Evolutionary conservation across 2,113 vertebrate genomes (phyloP).

Genomic region (Naja naja): DNA sequence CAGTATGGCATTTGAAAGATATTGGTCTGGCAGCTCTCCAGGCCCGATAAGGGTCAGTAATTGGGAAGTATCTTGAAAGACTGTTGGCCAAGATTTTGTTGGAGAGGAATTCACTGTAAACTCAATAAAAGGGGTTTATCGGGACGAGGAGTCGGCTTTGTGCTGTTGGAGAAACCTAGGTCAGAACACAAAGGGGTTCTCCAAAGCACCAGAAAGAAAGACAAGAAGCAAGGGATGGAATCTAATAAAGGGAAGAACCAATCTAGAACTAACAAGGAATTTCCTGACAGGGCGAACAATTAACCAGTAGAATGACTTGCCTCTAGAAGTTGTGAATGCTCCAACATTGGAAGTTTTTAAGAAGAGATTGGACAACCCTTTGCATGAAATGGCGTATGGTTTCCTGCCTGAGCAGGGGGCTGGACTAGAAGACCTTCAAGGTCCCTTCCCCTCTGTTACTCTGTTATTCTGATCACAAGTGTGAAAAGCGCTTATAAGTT

Average conservation of each 20-base stretch:
- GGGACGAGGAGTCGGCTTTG: no score
- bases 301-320: background rate
- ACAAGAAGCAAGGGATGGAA: background rate
- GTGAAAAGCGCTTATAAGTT: background rate
- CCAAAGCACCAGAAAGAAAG: background rate
- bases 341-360: background rate
- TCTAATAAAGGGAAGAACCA: background rate
- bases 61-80: no score
- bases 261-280: background rate
- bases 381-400: background rate
- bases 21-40: no score
- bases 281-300: background rate
- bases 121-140: no score
- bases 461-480: background rate
- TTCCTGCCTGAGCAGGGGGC: background rate
- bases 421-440: background rate
- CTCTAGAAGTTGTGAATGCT: background rate
- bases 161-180: no score
- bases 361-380: background rate
- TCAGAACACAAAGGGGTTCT: background rate
- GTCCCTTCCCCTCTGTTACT: background rate
- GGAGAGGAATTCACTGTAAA: no score
- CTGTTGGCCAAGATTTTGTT: no score
- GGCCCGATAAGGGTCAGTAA: no score
- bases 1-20: no score